These are phyloP conservation scores for Hydraecia micacea DNA, from an alignment of 2,888 invertebrate species.

Conservation along the genomic window DNA sequence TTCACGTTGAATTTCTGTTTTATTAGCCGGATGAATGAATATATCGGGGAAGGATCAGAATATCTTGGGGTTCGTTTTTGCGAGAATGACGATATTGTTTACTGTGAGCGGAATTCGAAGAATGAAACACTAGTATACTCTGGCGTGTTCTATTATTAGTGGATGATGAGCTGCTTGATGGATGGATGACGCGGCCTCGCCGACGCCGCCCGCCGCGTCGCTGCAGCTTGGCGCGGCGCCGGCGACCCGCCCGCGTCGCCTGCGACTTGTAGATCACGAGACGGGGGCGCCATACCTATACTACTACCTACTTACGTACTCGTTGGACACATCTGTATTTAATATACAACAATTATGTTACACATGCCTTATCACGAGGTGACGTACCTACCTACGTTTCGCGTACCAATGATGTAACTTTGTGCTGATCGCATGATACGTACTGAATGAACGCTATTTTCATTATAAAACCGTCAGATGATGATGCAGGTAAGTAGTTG, in stretches of 20 bases:
- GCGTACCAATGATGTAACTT: conserved; percentile 80
- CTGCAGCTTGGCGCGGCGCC: conserved; percentile 75
- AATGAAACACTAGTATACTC: conserved; percentile 80
- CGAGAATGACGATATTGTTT: conserved; percentile 80
- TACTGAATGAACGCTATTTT: conserved; percentile 73
- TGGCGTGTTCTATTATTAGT: conserved; percentile 84
- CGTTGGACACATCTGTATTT: conserved; percentile 59
- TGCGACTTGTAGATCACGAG: conserved; percentile 74
- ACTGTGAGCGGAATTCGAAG: conserved; percentile 83
- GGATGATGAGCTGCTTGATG: conserved; percentile 86
- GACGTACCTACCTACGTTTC: conserved; percentile 70
- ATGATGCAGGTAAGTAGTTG: conserved; percentile 7
- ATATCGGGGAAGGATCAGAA: conserved; percentile 70
- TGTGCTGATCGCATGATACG: conserved; percentile 71
- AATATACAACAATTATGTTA: conserved; percentile 71
- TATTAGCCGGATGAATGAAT: conserved; percentile 77
- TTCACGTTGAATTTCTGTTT: conserved; percentile 75
- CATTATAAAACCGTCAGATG: conserved; percentile 58
- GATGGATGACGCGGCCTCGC: conserved; percentile 88
- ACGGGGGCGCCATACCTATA: conserved; percentile 70
- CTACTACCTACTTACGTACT: conserved; percentile 62
- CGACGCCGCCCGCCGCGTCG: conserved; percentile 67
- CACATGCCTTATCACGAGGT: conserved; percentile 75
- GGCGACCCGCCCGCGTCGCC: conserved; percentile 51
- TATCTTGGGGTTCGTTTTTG: conserved; percentile 69